Evolutionary conservation across 2,797 vertebrate genomes (phyloP).

Genomic region (Acrocephalus scirpaceus): DNA sequence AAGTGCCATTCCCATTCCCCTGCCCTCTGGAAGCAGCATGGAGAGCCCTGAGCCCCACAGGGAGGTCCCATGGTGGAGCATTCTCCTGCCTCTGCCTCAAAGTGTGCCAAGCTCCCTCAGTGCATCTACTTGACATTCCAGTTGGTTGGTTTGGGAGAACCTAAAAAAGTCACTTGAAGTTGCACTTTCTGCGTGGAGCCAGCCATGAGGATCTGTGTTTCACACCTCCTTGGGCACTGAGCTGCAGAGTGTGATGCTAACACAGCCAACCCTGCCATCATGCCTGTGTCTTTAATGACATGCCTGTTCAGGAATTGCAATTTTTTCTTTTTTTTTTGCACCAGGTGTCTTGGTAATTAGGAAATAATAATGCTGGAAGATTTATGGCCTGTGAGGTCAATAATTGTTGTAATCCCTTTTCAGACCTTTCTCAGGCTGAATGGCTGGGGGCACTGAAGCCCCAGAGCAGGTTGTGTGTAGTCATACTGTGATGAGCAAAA

Average conservation of each 20-base stretch:
- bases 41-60: not conserved
- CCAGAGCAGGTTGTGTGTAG: not conserved
- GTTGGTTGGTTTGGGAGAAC: not conserved
- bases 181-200: not conserved
- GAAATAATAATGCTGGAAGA: not conserved
- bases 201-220: not conserved
- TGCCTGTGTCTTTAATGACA: not conserved
- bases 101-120: not conserved
- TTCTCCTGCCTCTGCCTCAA: not conserved
- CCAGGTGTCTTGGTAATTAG: not conserved
- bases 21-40: not conserved
- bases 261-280: accelerated
- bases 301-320: not conserved
- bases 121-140: not conserved
- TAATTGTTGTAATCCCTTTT: not conserved
- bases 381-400: not conserved
- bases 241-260: not conserved
- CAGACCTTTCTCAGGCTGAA: not conserved
- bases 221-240: not conserved
- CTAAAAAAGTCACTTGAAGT: not conserved
- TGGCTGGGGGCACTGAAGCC: not conserved
- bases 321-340: not conserved
- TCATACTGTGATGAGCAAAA: not conserved
- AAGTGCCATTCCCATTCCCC: not conserved
- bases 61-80: not conserved